These are phyloP conservation scores for Limosa lapponica DNA, from an alignment of 2,797 vertebrate species.

Conservation along the genomic window DNA sequence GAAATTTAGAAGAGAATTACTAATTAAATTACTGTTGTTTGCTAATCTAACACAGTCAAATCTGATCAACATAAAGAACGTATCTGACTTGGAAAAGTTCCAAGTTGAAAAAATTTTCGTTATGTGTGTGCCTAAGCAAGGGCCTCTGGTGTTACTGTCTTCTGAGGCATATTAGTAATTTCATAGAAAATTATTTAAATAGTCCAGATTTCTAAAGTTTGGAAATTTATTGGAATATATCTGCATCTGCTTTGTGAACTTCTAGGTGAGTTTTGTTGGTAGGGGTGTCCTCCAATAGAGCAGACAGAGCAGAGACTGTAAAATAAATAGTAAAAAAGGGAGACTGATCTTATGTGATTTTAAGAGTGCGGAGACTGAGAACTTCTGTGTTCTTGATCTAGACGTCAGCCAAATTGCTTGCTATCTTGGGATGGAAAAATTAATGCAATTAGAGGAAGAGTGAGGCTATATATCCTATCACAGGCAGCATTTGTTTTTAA, in stretches of 20 bases:
- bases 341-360: not conserved
- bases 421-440: constrained; percentile 11
- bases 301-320: not conserved
- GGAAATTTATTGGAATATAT: not conserved
- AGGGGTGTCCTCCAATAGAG: not conserved
- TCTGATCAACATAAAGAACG: not conserved
- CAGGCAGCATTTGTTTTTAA: constrained; percentile 37
- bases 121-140: not conserved
- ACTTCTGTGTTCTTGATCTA: constrained; percentile 10
- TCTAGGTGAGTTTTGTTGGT: not conserved
- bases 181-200: not conserved
- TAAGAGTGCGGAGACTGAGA: constrained; percentile 26
- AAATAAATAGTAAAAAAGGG: not conserved
- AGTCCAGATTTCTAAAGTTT: not conserved
- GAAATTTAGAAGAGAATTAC: not conserved
- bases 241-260: not conserved
- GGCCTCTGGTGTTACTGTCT: not conserved
- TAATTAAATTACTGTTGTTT: not conserved
- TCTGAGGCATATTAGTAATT: not conserved
- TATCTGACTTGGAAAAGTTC: not conserved
- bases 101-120: not conserved
- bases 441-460: constrained; percentile 16
- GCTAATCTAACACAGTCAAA: not conserved
- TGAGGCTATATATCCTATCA: constrained; percentile 13
- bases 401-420: constrained; percentile 21